These are phyloP conservation scores for Apogon hyalosoma DNA, from an alignment of 2,797 vertebrate genomes.

Conservation along the genomic window DNA sequence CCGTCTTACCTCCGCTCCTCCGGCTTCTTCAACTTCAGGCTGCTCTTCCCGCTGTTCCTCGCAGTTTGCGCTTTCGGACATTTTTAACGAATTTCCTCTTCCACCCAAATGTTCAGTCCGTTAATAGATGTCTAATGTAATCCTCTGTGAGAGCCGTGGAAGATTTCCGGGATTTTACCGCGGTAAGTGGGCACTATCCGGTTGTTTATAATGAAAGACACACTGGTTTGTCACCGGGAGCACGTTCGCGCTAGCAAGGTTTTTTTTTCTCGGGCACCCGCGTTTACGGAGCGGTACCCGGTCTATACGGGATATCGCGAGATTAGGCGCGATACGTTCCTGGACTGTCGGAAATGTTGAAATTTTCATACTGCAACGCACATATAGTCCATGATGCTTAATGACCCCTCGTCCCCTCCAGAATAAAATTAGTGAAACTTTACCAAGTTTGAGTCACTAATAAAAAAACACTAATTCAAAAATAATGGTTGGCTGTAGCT, in stretches of 20 bases:
- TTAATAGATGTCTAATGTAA: neutral
- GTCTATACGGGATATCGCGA: slow-evolving; percentile 61
- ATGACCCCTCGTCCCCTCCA: too few relatives aligned
- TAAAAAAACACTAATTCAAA: too few relatives aligned
- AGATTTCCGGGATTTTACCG: slow-evolving; percentile 28
- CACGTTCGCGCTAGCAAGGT: slow-evolving; percentile 66
- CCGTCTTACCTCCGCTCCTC: slow-evolving; percentile 78
- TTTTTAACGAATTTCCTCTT: slow-evolving; percentile 55
- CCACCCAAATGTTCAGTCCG: neutral
- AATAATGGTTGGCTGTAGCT: too few relatives aligned
- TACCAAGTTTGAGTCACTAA: too few relatives aligned
- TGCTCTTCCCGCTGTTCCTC: slow-evolving; percentile 82
- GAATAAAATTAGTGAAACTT: too few relatives aligned
- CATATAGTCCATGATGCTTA: too few relatives aligned
- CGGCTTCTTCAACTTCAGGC: slow-evolving; percentile 77
- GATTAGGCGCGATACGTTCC: slow-evolving; percentile 41
- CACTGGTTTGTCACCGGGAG: slow-evolving; percentile 49
- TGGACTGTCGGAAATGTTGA: accelerated
- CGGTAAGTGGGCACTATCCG: slow-evolving; percentile 13
- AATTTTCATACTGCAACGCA: too few relatives aligned
- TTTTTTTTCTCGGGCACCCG: slow-evolving; percentile 61
- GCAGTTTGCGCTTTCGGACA: slow-evolving; percentile 82
- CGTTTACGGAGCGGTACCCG: slow-evolving; percentile 45
- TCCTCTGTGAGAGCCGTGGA: neutral
- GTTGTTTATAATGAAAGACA: slow-evolving; percentile 72